phyloP scores from a whole-genome alignment of 1,140 invertebrate species.

The Lethocerus indicus region DNA sequence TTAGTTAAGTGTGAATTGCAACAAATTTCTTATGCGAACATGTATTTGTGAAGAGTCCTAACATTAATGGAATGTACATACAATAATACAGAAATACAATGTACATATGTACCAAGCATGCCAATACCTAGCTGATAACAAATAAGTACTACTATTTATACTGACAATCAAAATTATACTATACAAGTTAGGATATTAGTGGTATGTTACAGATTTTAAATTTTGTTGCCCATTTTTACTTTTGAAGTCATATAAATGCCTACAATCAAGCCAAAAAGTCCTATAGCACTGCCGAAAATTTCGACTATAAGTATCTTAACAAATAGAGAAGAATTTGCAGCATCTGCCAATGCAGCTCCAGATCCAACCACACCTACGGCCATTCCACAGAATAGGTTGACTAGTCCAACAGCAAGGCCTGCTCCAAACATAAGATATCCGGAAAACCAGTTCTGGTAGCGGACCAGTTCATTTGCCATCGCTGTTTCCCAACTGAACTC shows the following conservation, averaged over 20 bases:
- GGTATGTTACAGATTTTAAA: too few relatives aligned
- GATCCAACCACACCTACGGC: constrained; percentile 92
- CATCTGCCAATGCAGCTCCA: constrained; percentile 88
- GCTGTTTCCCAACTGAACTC: constrained; percentile 19
- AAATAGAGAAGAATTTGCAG: constrained; percentile 84
- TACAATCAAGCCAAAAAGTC: constrained; percentile 95
- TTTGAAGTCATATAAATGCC: constrained; percentile 79
- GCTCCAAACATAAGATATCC: constrained; percentile 94
- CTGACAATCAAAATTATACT: too few relatives aligned
- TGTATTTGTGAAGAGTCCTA: too few relatives aligned
- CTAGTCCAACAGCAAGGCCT: constrained; percentile 81
- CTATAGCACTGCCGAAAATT: constrained; percentile 96
- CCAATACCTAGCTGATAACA: too few relatives aligned
- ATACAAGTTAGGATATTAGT: too few relatives aligned
- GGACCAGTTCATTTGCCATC: constrained; percentile 23
- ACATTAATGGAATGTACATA: too few relatives aligned
- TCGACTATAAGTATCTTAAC: constrained; percentile 97
- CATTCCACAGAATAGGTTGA: constrained; percentile 90
- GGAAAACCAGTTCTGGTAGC: constrained; percentile 46
- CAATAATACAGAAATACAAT: too few relatives aligned
- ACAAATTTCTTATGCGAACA: too few relatives aligned
- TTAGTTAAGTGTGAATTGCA: too few relatives aligned
- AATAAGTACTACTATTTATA: too few relatives aligned
- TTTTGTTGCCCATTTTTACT: constrained; percentile 38
- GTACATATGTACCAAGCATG: too few relatives aligned